Percentiles rank a stretch among this genome's conserved stretches.
These are phyloP conservation scores for Gerris buenoi DNA, from an alignment of 1,140 invertebrate genomes.

Conservation along the genomic window DNA sequence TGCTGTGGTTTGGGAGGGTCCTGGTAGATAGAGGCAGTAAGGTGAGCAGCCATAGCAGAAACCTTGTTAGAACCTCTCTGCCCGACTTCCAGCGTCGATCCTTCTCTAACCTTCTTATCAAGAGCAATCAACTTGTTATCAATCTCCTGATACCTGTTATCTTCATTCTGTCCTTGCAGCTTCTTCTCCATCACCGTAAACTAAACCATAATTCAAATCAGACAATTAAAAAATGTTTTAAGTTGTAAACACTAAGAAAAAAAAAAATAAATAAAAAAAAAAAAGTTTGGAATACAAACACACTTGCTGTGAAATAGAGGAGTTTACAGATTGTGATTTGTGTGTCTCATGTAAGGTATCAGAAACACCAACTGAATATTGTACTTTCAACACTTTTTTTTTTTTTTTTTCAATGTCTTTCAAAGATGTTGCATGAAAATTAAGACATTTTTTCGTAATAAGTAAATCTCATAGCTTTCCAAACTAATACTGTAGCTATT, in stretches of 20 bases:
- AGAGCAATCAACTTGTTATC: slow-evolving; percentile 65
- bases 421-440: no score
- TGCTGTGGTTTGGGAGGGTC: slow-evolving; percentile 28
- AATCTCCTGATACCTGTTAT: slow-evolving; percentile 51
- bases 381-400: no score
- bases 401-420: no score
- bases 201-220: slow-evolving; percentile 35
- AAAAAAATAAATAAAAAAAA: not conserved
- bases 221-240: no score
- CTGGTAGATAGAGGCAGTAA: slow-evolving; percentile 44
- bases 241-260: not conserved
- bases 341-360: no score
- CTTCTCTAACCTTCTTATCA: slow-evolving; percentile 65
- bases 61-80: slow-evolving; percentile 64
- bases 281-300: no score
- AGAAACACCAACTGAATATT: no score
- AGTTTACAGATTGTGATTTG: no score
- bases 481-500: no score
- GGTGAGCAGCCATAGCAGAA: slow-evolving; percentile 68
- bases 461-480: no score
- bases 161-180: slow-evolving; percentile 28
- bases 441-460: no score
- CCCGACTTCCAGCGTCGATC: slow-evolving; percentile 47
- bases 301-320: no score
- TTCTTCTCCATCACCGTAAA: slow-evolving; percentile 59